Conservation (phyloP, 1,140 invertebrate species). For the Chionoecetes opilio region DNA sequence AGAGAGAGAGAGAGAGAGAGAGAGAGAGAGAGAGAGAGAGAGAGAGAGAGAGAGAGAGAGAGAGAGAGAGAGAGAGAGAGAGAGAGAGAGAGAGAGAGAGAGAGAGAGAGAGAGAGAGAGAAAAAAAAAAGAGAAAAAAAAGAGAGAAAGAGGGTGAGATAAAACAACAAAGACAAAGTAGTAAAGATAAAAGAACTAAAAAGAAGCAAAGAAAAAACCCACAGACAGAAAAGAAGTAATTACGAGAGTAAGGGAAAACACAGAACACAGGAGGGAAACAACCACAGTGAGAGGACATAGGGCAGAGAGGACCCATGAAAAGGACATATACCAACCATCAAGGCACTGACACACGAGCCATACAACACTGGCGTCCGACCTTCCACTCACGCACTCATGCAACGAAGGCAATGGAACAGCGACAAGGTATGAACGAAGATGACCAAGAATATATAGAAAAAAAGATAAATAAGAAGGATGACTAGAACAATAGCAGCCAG, state of each 20-base stretch:
- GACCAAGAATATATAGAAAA: not conserved
- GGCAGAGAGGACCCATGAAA: not conserved
- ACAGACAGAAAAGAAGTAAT: not conserved
- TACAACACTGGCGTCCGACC: no score
- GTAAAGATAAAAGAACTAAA: not conserved
- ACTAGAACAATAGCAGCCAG: no score
- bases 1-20: constrained; percentile 42
- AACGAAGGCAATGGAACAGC: not conserved
- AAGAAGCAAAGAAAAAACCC: not conserved
- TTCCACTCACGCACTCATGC: not conserved
- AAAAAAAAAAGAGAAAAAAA: not conserved
- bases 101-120: not conserved
- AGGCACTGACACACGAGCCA: no score
- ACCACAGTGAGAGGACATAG: not conserved
- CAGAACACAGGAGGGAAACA: not conserved
- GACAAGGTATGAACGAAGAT: not conserved
- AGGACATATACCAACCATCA: no score
- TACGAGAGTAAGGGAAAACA: not conserved
- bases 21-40: constrained; percentile 7
- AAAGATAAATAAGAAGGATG: not conserved
- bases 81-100: not conserved
- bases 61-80: not conserved
- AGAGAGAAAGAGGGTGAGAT: not conserved
- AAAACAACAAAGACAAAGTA: not conserved
- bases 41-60: not conserved